Base-by-base conservation (phyloP, 2,797 vertebrate species). In the Phalanger gymnotis region DNA sequence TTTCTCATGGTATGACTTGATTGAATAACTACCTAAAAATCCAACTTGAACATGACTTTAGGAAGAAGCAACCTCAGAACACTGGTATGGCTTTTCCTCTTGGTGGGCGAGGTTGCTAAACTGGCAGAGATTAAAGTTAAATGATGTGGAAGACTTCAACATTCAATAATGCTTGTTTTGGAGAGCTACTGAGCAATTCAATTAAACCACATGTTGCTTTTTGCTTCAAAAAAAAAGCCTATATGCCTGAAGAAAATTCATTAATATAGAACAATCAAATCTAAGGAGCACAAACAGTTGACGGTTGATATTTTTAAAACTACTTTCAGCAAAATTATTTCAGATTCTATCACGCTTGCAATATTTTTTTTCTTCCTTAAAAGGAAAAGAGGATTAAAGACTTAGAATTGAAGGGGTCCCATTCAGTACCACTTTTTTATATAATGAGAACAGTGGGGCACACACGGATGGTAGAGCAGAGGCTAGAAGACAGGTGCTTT, bases 251-350 rank as follows among this genome's bases (percentile, higher is more conserved):
- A 66, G 61, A 66, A 66, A 66, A n/a, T n/a, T n/a, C 66, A 73
- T 40, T 40, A 40, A 73, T 73, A 73, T 22, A 22, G 19, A 73
- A 40, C 4, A n/a, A 73, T 73, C 66, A 40, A 40, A 73, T 73
- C 66, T 14, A 73, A 73, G n/a, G 66, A 73, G n/a, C 66, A n/a
- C 34, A 66, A 66, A 66, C 34, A 73, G 16, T 40, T 40, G 16
- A 73, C 66, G 22, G 31, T 4, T 61, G 58, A 34, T 61, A 31
- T 34, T 73, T 66, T 30, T 1, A 27, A 54, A 73, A 90, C 14
- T 54, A 53, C 90, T 58, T 40, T 95, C 89, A 91, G 90, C 30
- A 92, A 95, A 87, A 54, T 47, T 58, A 93, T 61, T 81, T 81
- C 56, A 90, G 94, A 11, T 51, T 93, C n/a, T 66, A 7, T 58